Conservation (phyloP, 1,140 invertebrate species). For the Melipona quadrifasciata region DNA sequence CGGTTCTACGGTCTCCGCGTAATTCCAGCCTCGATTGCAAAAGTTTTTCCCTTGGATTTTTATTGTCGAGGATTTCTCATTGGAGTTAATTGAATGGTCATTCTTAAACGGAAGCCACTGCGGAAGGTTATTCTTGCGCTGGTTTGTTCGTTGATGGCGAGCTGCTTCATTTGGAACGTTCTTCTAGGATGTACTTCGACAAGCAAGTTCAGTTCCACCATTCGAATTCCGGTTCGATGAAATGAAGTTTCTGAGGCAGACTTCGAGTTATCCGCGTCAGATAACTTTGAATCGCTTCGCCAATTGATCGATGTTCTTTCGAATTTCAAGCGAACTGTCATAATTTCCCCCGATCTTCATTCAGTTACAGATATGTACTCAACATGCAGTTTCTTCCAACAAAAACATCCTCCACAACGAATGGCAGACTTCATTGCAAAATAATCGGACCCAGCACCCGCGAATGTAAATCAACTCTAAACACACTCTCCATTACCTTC, state of each 20-base stretch:
- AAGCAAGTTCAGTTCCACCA: background rate
- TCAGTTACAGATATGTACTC: no score
- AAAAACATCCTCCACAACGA: no score
- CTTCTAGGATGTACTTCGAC: background rate
- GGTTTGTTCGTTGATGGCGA: background rate
- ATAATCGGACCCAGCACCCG: background rate
- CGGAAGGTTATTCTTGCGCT: background rate
- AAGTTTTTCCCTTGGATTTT: no score
- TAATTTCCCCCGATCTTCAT: no score
- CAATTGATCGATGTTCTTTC: no score
- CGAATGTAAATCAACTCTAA: background rate
- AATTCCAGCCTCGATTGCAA: background rate
- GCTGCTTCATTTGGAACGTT: background rate
- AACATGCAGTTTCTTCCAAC: no score
- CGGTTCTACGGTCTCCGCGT: background rate
- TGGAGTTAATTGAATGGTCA: background rate
- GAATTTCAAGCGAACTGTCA: no score
- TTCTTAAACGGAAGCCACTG: no score
- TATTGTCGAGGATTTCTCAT: no score
- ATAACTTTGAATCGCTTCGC: no score
- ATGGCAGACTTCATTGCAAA: background rate
- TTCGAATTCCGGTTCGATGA: background rate
- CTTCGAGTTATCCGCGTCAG: no score
- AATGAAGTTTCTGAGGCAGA: no score
- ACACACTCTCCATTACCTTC: background rate